Evolutionary conservation across 2,113 vertebrate species (phyloP).

Genomic region (Helogale parvula): DNA sequence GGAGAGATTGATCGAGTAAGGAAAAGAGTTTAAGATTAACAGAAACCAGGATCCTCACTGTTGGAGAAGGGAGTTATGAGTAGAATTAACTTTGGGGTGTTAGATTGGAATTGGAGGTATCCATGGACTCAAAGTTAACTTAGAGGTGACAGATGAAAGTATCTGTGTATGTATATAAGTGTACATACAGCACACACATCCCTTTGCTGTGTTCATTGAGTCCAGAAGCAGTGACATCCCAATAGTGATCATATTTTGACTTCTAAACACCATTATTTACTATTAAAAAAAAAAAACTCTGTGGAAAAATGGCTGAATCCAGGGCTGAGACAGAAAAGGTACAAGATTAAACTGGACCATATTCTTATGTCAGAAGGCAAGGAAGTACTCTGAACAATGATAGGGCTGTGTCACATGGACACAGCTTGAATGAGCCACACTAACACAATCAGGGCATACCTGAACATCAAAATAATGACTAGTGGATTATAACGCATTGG

Average conservation of each 20-base stretch:
- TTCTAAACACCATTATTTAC: neutral
- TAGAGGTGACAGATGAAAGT: neutral
- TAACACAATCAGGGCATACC: neutral
- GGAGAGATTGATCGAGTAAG: neutral
- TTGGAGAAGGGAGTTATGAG: neutral
- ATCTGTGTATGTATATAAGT: rapidly evolving
- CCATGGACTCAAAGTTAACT: neutral
- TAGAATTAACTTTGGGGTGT: neutral
- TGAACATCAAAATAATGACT: neutral
- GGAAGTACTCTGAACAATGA: neutral
- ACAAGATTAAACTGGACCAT: neutral
- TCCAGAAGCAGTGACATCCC: neutral
- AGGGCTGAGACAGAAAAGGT: neutral
- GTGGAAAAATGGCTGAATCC: neutral
- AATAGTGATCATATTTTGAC: neutral
- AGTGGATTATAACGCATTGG: neutral
- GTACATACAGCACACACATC: neutral
- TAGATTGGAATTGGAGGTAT: neutral
- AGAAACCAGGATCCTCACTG: neutral
- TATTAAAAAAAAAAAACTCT: neutral
- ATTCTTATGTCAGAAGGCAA: neutral
- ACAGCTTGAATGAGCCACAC: neutral
- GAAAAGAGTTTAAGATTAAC: neutral
- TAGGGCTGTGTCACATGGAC: neutral
- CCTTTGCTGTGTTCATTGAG: neutral